A percentile compares a stretch with the other conserved stretches of the same genome.
These are phyloP conservation scores for Allophyes oxyacanthae DNA, from an alignment of 2,888 invertebrate genomes.

Conservation along the genomic window DNA sequence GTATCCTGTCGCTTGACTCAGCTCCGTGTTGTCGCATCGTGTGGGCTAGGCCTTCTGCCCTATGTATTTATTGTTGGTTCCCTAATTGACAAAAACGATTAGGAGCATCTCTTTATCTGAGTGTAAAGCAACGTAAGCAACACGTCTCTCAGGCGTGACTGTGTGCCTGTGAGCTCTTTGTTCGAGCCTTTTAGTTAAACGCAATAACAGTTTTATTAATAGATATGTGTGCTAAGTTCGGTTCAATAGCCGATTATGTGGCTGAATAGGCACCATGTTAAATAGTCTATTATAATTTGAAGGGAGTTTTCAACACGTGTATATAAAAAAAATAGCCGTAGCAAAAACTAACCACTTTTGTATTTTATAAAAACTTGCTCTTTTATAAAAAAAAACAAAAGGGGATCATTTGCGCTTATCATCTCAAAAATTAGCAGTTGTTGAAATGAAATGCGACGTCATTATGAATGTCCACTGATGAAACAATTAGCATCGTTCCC, in stretches of 20 bases:
- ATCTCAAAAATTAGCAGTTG: background rate
- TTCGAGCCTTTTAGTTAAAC: constrained; percentile 14
- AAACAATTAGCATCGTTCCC: constrained; percentile 16
- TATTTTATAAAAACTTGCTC: too few relatives aligned
- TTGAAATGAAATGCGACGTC: constrained; percentile 8
- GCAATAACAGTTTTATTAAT: constrained; percentile 30
- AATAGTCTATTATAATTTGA: background rate
- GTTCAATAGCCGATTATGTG: background rate
- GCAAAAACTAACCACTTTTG: too few relatives aligned
- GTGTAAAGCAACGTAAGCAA: constrained; percentile 12
- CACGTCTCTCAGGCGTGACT: constrained; percentile 8
- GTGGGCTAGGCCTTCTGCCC: background rate
- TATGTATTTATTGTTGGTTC: constrained; percentile 1
- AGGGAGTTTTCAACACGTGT: constrained; percentile 15
- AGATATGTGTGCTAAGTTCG: constrained; percentile 1
- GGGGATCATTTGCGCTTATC: background rate
- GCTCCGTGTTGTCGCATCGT: background rate
- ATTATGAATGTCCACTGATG: constrained; percentile 25
- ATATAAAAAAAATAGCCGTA: too few relatives aligned
- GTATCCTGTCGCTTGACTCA: too few relatives aligned
- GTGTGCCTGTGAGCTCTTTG: constrained; percentile 14
- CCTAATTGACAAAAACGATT: constrained; percentile 71
- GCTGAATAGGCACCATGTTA: too few relatives aligned
- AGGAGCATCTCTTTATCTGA: constrained; percentile 48
- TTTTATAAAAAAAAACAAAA: constrained; percentile 19